Evolutionary conservation across 2,113 vertebrate genomes (phyloP).

Genomic region (Vireo altiloquus): DNA sequence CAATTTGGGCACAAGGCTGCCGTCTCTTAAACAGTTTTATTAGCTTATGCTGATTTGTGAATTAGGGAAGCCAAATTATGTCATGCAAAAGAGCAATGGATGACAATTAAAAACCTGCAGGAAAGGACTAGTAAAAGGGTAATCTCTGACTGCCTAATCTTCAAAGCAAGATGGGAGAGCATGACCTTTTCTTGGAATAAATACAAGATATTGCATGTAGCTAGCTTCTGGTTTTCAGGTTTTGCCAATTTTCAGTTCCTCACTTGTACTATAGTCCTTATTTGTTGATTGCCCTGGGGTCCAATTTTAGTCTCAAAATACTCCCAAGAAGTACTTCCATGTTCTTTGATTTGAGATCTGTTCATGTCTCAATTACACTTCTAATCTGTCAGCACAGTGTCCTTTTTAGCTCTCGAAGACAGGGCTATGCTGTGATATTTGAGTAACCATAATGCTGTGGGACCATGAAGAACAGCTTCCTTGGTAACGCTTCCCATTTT

Average conservation of each 20-base stretch:
- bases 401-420: neutral
- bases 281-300: neutral
- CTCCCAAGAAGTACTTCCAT: neutral
- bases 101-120: neutral
- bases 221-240: neutral
- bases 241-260: slow-evolving; percentile 4
- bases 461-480: neutral
- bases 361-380: neutral
- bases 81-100: neutral
- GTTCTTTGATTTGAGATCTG: neutral
- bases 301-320: neutral
- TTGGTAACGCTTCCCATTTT: neutral
- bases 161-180: slow-evolving; percentile 29
- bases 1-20: neutral
- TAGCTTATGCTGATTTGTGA: neutral
- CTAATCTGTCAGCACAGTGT: neutral
- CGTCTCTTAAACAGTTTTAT: slow-evolving; percentile 15
- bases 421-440: neutral
- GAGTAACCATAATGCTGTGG: neutral
- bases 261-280: neutral
- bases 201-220: neutral
- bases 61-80: neutral
- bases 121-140: neutral
- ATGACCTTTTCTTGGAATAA: slow-evolving; percentile 33
- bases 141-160: neutral